Evolutionary conservation across 1,140 invertebrate species (phyloP).

Genomic region (Stegodyphus mimosarum): DNA sequence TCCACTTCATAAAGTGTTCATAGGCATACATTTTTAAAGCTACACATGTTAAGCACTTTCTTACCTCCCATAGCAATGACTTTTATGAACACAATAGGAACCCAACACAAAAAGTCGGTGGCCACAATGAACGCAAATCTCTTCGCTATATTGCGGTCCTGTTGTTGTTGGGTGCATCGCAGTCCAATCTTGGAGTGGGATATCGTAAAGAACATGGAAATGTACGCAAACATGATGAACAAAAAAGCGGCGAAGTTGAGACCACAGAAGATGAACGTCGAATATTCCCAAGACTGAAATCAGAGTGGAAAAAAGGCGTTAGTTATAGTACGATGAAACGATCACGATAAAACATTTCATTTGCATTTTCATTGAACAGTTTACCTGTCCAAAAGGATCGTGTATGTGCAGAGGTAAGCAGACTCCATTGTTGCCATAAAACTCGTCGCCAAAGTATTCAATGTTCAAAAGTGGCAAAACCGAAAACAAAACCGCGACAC

Average conservation of each 20-base stretch:
- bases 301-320: constrained; percentile 64
- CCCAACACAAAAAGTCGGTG: constrained; percentile 81
- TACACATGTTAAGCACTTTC: too few relatives aligned
- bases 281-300: constrained; percentile 74
- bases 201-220: constrained; percentile 75
- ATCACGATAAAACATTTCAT: too few relatives aligned
- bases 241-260: constrained; percentile 72
- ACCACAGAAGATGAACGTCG: constrained; percentile 73
- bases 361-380: constrained; percentile 47
- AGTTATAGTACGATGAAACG: too few relatives aligned
- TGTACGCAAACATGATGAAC: constrained; percentile 72
- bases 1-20: too few relatives aligned
- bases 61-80: constrained; percentile 72
- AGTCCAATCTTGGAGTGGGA: constrained; percentile 72
- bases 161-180: constrained; percentile 72
- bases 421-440: constrained; percentile 73
- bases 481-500: constrained; percentile 74
- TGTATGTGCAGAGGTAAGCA: constrained; percentile 75
- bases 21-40: too few relatives aligned
- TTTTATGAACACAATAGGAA: constrained; percentile 79
- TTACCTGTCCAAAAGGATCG: constrained; percentile 71
- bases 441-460: constrained; percentile 61
- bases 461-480: constrained; percentile 50
- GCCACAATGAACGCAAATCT: constrained; percentile 82
- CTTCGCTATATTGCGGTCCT: constrained; percentile 77